These are phyloP conservation scores for Uria aalge DNA, from an alignment of 2,113 vertebrate genomes.

Conservation along the genomic window DNA sequence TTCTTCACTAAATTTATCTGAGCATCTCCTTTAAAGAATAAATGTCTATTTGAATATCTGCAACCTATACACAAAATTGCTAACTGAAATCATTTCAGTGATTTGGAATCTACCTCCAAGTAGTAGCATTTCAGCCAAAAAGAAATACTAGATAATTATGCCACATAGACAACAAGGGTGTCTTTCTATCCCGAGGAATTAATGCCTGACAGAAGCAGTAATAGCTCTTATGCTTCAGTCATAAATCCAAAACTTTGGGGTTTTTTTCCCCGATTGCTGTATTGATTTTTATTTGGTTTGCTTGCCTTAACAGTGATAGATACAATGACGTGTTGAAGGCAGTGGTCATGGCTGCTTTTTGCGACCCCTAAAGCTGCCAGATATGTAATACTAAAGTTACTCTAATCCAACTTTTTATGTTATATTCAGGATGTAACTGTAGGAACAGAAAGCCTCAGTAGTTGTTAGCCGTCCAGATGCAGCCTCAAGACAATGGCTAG, in stretches of 20 bases:
- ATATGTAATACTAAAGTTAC: background rate
- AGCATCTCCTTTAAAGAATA: background rate
- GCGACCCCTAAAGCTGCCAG: background rate
- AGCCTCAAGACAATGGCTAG: background rate
- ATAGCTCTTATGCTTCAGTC: background rate
- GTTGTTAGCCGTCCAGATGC: background rate
- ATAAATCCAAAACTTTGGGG: background rate
- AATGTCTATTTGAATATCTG: background rate
- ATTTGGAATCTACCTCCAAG: background rate
- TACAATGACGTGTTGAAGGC: background rate
- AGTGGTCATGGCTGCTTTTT: background rate
- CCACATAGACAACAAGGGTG: rapidly evolving
- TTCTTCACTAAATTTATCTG: background rate
- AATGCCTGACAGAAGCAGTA: background rate
- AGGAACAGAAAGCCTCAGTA: background rate
- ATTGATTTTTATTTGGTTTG: background rate
- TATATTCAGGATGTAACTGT: background rate
- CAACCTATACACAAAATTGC: background rate
- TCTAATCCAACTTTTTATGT: background rate
- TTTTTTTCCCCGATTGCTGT: background rate
- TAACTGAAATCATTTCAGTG: background rate
- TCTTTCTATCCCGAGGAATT: background rate
- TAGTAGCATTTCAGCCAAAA: background rate
- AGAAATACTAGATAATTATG: background rate
- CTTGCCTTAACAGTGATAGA: background rate